Evolutionary conservation across 1,140 invertebrate species (phyloP), one percentile per base, ranked within the genome.

Genomic region (Proctacanthus coquilletti): DNA sequence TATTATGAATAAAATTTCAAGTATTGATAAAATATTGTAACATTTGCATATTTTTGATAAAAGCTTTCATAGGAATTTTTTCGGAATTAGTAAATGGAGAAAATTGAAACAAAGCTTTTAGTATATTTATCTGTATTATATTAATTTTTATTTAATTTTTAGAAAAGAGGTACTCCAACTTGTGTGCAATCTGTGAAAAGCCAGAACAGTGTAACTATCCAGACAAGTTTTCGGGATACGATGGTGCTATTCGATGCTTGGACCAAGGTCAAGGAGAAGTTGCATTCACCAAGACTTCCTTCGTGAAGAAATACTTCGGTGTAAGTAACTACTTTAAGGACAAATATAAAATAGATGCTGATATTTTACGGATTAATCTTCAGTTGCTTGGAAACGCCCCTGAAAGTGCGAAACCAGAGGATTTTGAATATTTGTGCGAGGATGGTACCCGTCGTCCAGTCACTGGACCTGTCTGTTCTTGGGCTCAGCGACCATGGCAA

Each of bases 261-360:
- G 72, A 76, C 6, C 72, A 81, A 39, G 77, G 80, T 27, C 71
- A 71, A 2, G 86, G 84, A 2, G 71, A 91, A 40, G 71, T 91
- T 1, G 85, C 84, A 3, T 91, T 85, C 61, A 79, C 84, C 2
- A 84, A 85, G 56, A 74, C 86, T 39, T 77, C 81, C 41, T 84
- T 69, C 38, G 77, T 87, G 2, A 69, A 72, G 41, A 73, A 77
- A 48, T 82, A 82, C 62, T 82, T 84, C 52, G 72, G 73, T 3
- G 66, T 76, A 55, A 62, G 66, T 63, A 25, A 25, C 23, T 8
- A 25, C 23, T 8, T n/a, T 8, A 8, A n/a, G 23, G 6, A 25
- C 23, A 25, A 25, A 8, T 25, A 13, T 29, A 13, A 3, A 8
- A 13, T 29, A 4, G 27, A 25, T 8, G n/a, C 23, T 32, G 6